Evolutionary conservation across 2,888 invertebrate species (phyloP), one percentile per base, ranked within the genome.

Genomic region (Pherbina coryleti): DNA sequence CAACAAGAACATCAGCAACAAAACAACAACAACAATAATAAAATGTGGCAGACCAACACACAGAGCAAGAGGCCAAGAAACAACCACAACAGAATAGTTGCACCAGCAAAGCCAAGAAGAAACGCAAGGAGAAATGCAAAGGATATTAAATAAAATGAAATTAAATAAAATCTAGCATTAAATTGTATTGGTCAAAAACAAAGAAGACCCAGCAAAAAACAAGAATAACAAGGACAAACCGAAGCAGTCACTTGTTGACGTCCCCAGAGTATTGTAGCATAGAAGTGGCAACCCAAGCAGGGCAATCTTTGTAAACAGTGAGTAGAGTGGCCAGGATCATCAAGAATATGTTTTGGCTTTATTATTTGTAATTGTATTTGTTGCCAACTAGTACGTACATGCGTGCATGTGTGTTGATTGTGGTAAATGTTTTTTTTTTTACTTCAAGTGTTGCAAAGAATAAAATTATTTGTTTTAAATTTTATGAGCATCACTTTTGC

Each of bases 101-200:
- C 5, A 9, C 11, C 51, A 19, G 17, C 55, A 55, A n/a, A 19
- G 19, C 17, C n/a, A n/a, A n/a, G 34, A 8, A 5, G 19, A 49
- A 17, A 22, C 19, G 60, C n/a, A 14, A 8, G n/a, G 22, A 22
- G 55, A 31, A 55, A 14, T 51, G 11, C 75, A 69, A 85, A 83
- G 80, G 84, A 85, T 85, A 86, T 86, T 85, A 85, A 81, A 79
- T 78, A 78, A 77, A 86, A 85, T 86, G 83, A 84, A 86, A 86
- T 86, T 86, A 86, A 86, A 86, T 84, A 81, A 83, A 85, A 86
- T 86, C 85, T 82, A 85, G 85, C 70, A 70, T 55, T 19, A 55
- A 55, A 55, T 55, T 19, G 25, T n/a, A 64, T 22, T 19, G 34
- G 19, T 34, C 34, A 77, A 60, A 57, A 75, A 67, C 62, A 49